Conservation (phyloP, 2,113 vertebrate genomes). For the Thalassarche chlororhynchos region DNA sequence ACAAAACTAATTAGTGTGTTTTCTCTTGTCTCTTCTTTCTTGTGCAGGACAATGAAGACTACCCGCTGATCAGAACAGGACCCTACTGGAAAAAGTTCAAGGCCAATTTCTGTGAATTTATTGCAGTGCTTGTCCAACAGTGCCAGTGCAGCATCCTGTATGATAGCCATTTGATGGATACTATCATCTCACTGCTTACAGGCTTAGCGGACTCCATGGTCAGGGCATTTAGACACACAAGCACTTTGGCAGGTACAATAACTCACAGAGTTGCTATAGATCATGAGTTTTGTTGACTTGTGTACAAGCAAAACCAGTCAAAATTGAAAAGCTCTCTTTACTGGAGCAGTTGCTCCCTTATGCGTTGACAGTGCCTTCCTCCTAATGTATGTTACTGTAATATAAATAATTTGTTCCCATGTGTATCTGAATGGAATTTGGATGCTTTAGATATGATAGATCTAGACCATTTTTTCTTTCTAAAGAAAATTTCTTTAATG, state of each 20-base stretch:
- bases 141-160: constrained; percentile 86
- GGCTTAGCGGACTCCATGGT: constrained; percentile 86
- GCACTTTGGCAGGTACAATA: constrained; percentile 87
- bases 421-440: not conserved
- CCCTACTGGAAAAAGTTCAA: constrained; percentile 88
- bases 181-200: constrained; percentile 85
- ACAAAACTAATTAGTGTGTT: not conserved
- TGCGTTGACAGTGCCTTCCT: not conserved
- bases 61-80: constrained; percentile 85
- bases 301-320: not conserved
- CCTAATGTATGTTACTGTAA: not conserved
- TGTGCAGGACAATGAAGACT: constrained; percentile 83
- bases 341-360: not conserved
- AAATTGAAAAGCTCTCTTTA: not conserved
- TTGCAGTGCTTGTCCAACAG: constrained; percentile 84
- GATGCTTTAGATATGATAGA: not conserved
- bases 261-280: not conserved
- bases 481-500: not conserved
- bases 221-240: constrained; percentile 91
- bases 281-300: not conserved
- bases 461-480: not conserved
- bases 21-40: not conserved
- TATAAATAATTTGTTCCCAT: not conserved
- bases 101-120: constrained; percentile 89
- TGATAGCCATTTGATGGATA: constrained; percentile 86